Base-by-base conservation (phyloP, 2,888 invertebrate species). In the Pheosia gnoma region DNA sequence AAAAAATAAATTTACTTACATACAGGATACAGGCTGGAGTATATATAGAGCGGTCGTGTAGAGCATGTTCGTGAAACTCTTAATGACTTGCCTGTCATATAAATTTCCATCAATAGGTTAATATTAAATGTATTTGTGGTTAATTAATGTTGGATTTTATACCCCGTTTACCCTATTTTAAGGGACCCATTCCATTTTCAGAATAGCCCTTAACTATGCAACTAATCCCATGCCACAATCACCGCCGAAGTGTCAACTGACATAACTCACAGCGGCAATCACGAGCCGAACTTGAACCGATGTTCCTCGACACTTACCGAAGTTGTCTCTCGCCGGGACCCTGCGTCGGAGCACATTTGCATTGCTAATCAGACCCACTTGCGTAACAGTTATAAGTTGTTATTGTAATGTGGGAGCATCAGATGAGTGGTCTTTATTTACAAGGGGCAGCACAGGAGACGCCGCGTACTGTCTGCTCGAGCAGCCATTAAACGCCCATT, bases 221-320 rank as follows among this genome's bases (percentile, higher is more conserved):
- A 37, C 53, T 53, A 37, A 53, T 53, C 37, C 25, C 51, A 51
- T n/a, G 51, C 7, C 37, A 11, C 53, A 53, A 53, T 53, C 53
- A 60, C 43, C 62, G 58, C 43, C 59, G 57, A 51, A 66, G 62
- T 64, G 66, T 65, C 67, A 63, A 65, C 67, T 68, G 73, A 74
- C 68, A 75, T 71, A 73, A 71, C 70, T 73, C 70, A 75, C 73
- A 69, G 67, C 72, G 72, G 77, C 74, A 77, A 77, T 77, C 75
- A 77, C 68, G 74, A 67, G 65, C 66, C 60, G 65, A 70, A 74
- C 73, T 74, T 72, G 72, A 66, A 70, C 67, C 70, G 74, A 70
- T 71, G 74, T 73, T 73, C 68, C 58, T 60, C 68, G 60, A 72
- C 75, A 75, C 72, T 75, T 75, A 71, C 67, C 60, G 62, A 75